Conservation (phyloP, 2,888 invertebrate species). For the Oligia latruncula region DNA sequence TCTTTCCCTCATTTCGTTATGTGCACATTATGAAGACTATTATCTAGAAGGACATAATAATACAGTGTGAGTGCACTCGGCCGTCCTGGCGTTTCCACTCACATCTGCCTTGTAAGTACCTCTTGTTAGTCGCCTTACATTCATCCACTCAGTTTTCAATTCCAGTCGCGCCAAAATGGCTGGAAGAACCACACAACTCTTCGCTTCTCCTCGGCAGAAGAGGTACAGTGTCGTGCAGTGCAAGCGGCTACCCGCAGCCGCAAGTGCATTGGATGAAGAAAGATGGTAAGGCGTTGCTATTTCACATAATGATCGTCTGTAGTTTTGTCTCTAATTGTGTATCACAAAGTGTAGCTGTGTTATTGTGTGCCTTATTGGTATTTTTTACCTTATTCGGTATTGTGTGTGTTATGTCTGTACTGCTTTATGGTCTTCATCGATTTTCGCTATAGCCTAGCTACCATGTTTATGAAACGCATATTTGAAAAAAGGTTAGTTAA, state of each 20-base stretch:
- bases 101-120: too few relatives aligned
- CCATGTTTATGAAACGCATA: neutral
- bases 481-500: too few relatives aligned
- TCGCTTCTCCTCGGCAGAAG: slow-evolving; percentile 93
- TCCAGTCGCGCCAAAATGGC: slow-evolving; percentile 94
- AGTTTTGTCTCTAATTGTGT: neutral
- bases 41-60: too few relatives aligned
- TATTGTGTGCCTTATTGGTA: neutral
- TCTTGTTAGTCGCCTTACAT: too few relatives aligned
- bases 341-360: too few relatives aligned
- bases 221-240: slow-evolving; percentile 93
- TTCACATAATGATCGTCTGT: neutral
- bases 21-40: too few relatives aligned
- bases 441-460: neutral
- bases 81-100: too few relatives aligned
- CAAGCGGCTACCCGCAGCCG: slow-evolving; percentile 95
- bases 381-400: neutral
- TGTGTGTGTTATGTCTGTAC: neutral
- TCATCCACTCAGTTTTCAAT: too few relatives aligned
- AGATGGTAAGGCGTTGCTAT: slow-evolving; percentile 87
- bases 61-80: too few relatives aligned
- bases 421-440: neutral
- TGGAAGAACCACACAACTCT: slow-evolving; percentile 93
- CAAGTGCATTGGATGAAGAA: slow-evolving; percentile 94
- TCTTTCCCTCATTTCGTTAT: too few relatives aligned